A percentile compares a stretch with the other conserved stretches of the same genome.
Conservation (phyloP, 2,113 vertebrate genomes). For the Muscicapa adusta region DNA sequence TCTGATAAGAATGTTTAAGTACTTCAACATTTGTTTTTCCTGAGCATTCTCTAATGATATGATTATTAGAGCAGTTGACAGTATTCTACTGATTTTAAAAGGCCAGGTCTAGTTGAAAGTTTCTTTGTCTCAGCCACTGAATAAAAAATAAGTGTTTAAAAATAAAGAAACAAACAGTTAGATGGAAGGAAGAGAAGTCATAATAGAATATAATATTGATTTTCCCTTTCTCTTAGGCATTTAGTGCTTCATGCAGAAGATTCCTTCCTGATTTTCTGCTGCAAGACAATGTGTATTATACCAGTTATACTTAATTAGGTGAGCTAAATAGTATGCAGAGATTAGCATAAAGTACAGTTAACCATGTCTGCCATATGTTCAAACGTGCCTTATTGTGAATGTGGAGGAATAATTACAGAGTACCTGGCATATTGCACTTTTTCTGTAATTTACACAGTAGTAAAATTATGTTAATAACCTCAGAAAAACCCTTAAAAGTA, state of each 20-base stretch:
- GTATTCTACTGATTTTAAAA: background rate
- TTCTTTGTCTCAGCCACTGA: background rate
- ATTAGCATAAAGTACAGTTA: conserved; percentile 55
- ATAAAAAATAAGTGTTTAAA: background rate
- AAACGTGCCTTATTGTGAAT: conserved; percentile 11
- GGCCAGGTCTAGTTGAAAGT: background rate
- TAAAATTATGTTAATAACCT: conserved; percentile 34
- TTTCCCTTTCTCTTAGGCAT: background rate
- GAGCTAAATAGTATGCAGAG: conserved; percentile 24
- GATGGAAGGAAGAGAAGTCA: background rate
- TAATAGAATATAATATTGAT: background rate
- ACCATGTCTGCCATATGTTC: conserved; percentile 28
- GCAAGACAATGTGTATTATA: background rate
- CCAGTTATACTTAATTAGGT: conserved; percentile 43
- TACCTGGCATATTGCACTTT: background rate
- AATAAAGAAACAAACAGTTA: background rate
- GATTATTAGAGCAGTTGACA: background rate
- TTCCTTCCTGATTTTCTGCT: background rate
- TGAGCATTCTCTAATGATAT: background rate
- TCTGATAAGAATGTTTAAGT: background rate
- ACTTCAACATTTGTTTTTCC: background rate
- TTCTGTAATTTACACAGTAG: conserved; percentile 12
- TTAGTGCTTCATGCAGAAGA: background rate
- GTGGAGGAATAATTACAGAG: conserved; percentile 24
- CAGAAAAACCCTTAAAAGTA: conserved; percentile 27